These are phyloP conservation scores for Pangasius macronema DNA, from an alignment of 2,797 vertebrate genomes.

Conservation along the genomic window DNA sequence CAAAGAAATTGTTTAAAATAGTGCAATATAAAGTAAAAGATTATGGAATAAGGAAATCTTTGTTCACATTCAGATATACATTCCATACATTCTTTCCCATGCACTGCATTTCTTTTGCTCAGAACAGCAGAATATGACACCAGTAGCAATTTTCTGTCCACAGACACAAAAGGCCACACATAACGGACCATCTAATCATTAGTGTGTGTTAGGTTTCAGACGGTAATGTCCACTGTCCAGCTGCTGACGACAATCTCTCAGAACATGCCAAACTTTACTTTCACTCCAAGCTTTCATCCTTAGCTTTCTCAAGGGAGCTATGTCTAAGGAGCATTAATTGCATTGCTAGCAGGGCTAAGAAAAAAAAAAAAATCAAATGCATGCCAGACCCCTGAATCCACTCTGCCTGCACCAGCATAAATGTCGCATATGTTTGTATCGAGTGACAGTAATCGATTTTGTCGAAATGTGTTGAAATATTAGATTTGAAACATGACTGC, in stretches of 20 bases:
- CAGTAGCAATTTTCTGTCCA: not conserved
- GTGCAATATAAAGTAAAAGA: not conserved
- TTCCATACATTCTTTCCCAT: slow-evolving; percentile 11
- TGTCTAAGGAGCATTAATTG: not conserved
- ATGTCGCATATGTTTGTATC: too few species aligned
- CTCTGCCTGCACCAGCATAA: not conserved
- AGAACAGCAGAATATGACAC: slow-evolving; percentile 1
- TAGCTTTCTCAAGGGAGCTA: slow-evolving; percentile 8
- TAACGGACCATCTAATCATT: slow-evolving; percentile 12
- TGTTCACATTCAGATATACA: slow-evolving; percentile 4
- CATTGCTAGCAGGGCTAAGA: not conserved
- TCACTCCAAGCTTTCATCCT: slow-evolving; percentile 15
- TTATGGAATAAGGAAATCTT: slow-evolving; percentile 1
- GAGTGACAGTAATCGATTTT: too few species aligned
- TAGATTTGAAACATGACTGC: too few species aligned
- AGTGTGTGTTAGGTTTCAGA: slow-evolving; percentile 29
- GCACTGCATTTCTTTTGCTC: not conserved
- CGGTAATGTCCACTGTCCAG: slow-evolving; percentile 11
- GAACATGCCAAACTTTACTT: slow-evolving; percentile 2
- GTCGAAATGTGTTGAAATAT: too few species aligned
- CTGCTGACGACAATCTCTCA: slow-evolving; percentile 23
- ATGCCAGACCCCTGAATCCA: not conserved
- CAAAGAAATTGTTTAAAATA: not conserved
- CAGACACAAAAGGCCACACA: slow-evolving; percentile 22
- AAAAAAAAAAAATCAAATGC: not conserved